Conservation (phyloP, 2,113 vertebrate genomes). For the Hemiprocne comata region DNA sequence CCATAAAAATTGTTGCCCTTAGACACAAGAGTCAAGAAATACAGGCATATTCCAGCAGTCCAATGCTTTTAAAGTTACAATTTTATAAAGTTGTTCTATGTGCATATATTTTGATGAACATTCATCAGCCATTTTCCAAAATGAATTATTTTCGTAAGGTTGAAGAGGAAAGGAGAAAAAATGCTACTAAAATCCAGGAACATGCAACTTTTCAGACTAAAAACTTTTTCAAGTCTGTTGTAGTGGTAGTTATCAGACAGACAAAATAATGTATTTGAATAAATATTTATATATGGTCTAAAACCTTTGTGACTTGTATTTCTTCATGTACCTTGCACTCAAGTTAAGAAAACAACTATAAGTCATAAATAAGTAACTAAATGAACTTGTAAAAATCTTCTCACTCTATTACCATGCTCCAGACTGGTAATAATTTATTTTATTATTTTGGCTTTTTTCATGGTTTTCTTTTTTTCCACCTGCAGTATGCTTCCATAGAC, state of each 20-base stretch:
- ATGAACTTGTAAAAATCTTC: slow-evolving; percentile 1
- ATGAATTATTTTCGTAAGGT: slow-evolving; percentile 8
- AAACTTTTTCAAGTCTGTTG: not conserved
- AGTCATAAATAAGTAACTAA: slow-evolving; percentile 55
- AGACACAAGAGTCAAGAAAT: not conserved
- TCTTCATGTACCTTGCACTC: slow-evolving; percentile 17
- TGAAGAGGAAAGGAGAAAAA: not conserved
- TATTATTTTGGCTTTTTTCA: not conserved
- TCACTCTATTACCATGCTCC: not conserved
- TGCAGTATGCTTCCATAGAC: not conserved
- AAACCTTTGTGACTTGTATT: slow-evolving; percentile 11
- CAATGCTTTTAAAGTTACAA: not conserved
- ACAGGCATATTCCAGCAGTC: not conserved
- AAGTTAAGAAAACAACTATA: slow-evolving; percentile 47
- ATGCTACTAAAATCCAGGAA: not conserved
- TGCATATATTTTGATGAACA: not conserved
- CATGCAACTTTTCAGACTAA: not conserved
- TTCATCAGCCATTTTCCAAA: slow-evolving; percentile 23
- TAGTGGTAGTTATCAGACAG: not conserved
- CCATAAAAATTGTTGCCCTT: slow-evolving; percentile 13
- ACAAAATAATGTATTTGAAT: slow-evolving; percentile 37
- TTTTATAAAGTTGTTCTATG: not conserved
- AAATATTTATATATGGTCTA: slow-evolving; percentile 39
- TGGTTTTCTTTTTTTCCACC: rapidly evolving
- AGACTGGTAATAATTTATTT: slow-evolving; percentile 26